Evolutionary conservation across 2,888 invertebrate species (phyloP).

Genomic region (Leistus spinibarbis): DNA sequence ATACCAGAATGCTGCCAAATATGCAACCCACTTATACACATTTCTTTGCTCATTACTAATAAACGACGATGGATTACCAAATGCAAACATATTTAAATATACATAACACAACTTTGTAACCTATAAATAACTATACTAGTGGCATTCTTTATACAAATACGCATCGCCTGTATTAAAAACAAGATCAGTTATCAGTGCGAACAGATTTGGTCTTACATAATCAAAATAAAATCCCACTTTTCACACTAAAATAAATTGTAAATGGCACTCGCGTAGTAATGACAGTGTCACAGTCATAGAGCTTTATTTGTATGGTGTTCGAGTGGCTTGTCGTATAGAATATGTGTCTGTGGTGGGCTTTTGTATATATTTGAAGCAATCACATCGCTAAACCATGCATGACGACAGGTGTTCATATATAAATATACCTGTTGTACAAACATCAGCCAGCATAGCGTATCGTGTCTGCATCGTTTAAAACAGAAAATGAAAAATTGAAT

Average conservation of each 20-base stretch:
- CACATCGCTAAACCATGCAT: constrained; percentile 4
- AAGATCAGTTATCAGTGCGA: too few species aligned
- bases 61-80: background rate
- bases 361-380: constrained; percentile 9
- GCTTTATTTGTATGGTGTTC: background rate
- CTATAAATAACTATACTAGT: too few species aligned
- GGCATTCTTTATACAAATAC: too few species aligned
- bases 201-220: too few species aligned
- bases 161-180: too few species aligned
- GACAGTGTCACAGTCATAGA: background rate
- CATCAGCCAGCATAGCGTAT: background rate
- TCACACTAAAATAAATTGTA: background rate
- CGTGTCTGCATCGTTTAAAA: background rate
- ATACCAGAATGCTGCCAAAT: background rate
- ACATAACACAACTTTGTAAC: too few species aligned
- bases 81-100: background rate
- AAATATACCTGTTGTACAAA: background rate
- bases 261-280: background rate
- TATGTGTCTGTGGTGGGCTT: background rate
- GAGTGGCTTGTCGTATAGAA: background rate
- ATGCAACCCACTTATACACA: background rate
- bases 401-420: constrained; percentile 14
- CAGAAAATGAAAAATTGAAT: background rate
- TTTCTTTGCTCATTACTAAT: background rate
- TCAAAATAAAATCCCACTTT: background rate